Evolutionary conservation across 1,140 invertebrate genomes (phyloP), one percentile per base, ranked within the genome.

Genomic region (Lethrus apterus): DNA sequence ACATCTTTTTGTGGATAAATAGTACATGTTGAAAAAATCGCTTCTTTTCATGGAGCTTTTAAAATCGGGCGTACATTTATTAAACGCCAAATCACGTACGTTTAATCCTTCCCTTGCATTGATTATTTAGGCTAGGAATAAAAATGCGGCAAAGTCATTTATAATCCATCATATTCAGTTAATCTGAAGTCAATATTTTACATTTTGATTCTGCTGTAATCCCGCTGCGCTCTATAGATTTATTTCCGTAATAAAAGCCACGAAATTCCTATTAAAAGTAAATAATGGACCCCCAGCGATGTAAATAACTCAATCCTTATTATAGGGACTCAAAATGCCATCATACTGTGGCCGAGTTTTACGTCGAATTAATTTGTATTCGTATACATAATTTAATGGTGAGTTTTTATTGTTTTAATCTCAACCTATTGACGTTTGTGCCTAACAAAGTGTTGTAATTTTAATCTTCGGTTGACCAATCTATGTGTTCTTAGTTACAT

Each of bases 261-360:
- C 54, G 47, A 59, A 59, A 57, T 59, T 59, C 55, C 55, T 57
- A 59, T 59, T 59, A 59, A 59, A 59, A 59, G 57, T 59, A 59
- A 59, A 59, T 59, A 59, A 59, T 59, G 55, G 57, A 59, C 57
- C 57, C 55, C 57, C 51, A 34, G 47, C 50, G 55, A 57, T 54
- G 57, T 55, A 59, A 59, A 59, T 59, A 59, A 59, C 53, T 57
- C 57, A 59, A 38, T 52, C 51, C 52, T 56, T 51, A 50, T 56
- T 56, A 56, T 46, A 29, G 34, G 46, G 47, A 44, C 35, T 26
- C 44, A 11, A 40, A 35, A 51, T 42, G 31, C 18, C 8, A 21
- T 26, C 36, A 21, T 15, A 40, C 24, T 18, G 20, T 18, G 19
- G 19, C 19, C 19, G 36, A 21, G 20, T 11, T 40, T 18, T 40